A percentile compares a stretch with the other conserved stretches of the same genome.
These are phyloP conservation scores for Aurelia coerulea DNA, from an alignment of 30 jellyfish, hydroid and myxozoan species.

Conservation along the genomic window DNA sequence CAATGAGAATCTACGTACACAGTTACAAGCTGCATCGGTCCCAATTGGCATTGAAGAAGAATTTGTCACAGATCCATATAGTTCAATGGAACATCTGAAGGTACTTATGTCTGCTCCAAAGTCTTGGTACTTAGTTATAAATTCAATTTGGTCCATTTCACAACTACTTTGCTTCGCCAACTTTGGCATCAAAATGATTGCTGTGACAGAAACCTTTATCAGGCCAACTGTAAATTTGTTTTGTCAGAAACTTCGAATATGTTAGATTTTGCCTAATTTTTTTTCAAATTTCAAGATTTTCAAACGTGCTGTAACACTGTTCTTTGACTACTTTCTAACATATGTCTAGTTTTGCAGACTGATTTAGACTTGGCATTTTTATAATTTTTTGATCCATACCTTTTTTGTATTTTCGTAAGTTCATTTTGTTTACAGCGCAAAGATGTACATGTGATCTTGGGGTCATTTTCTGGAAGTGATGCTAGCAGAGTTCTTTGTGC, in stretches of 20 bases:
- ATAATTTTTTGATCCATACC: neutral
- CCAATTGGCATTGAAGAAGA: slow-evolving; percentile 75
- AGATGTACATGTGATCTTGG: slow-evolving; percentile 79
- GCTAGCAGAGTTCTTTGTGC: slow-evolving; percentile 81
- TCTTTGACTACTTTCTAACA: neutral
- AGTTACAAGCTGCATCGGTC: slow-evolving; percentile 4
- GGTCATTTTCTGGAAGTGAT: slow-evolving; percentile 64
- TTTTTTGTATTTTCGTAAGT: neutral
- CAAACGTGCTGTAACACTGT: neutral
- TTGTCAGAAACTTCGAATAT: too few species aligned
- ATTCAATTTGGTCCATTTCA: too few species aligned
- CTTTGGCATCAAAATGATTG: too few species aligned
- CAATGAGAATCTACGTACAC: slow-evolving; percentile 51
- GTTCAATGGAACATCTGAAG: slow-evolving; percentile 68
- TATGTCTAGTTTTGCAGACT: neutral
- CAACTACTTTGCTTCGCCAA: too few species aligned
- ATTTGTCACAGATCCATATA: slow-evolving; percentile 65
- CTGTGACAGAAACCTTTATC: too few species aligned
- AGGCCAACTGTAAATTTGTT: too few species aligned
- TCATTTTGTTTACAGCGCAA: slow-evolving; percentile 45
- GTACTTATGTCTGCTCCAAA: slow-evolving; percentile 1
- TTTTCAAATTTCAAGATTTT: too few species aligned
- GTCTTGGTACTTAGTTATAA: neutral
- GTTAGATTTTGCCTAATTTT: too few species aligned
- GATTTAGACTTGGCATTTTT: neutral